A percentile compares a stretch with the other conserved stretches of the same genome.
phyloP scores from a whole-genome alignment of 1,140 invertebrate species.

The Apis florea region DNA sequence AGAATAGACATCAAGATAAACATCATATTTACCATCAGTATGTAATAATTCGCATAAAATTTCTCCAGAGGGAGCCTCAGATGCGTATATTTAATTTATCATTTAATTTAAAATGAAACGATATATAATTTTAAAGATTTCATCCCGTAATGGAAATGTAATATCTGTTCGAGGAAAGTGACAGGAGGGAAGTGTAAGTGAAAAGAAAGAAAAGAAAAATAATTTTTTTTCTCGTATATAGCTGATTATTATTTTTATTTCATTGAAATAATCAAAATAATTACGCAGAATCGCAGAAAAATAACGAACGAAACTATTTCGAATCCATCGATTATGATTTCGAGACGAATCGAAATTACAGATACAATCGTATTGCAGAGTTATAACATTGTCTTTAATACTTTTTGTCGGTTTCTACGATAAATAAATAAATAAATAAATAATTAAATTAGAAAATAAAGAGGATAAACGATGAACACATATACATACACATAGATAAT shows the following conservation, averaged over 20 bases:
- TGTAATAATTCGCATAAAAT: not conserved
- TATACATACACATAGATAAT: not conserved
- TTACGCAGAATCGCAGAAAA: not conserved
- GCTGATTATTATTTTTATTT: constrained; percentile 44
- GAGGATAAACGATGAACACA: not conserved
- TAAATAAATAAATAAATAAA: constrained; percentile 54
- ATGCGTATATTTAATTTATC: constrained; percentile 14
- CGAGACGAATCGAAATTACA: not conserved
- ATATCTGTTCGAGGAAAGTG: not conserved
- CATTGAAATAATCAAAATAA: constrained; percentile 32
- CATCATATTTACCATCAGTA: constrained; percentile 33
- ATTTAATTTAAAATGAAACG: not conserved
- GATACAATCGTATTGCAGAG: too few species aligned
- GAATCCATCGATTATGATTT: not conserved
- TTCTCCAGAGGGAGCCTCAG: constrained; percentile 42
- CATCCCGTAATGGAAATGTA: not conserved
- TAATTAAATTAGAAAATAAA: not conserved
- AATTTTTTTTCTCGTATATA: not conserved
- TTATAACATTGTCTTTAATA: constrained; percentile 36
- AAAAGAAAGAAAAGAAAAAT: too few species aligned
- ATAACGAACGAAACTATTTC: not conserved
- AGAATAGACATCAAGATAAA: not conserved
- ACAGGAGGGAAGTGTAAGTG: too few species aligned
- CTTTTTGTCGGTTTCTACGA: not conserved
- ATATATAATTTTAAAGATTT: not conserved